phyloP scores from a whole-genome alignment of 1,140 invertebrate genomes.

The Drosophila insularis region DNA sequence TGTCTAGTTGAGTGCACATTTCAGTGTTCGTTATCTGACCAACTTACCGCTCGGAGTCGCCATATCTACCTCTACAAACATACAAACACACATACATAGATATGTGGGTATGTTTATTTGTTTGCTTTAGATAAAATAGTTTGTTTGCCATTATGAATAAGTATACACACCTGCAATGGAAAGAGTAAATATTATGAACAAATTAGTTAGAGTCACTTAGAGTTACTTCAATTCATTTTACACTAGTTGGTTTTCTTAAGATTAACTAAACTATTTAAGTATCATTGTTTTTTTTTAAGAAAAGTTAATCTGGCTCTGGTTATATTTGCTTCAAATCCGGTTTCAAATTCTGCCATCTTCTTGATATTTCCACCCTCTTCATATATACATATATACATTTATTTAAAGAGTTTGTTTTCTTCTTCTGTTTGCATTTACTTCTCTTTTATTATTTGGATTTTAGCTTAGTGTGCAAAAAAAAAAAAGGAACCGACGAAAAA shows the following conservation, averaged over 20 bases:
- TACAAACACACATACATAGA: slow-evolving; percentile 14
- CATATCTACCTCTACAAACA: slow-evolving; percentile 18
- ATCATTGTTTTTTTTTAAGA: not conserved
- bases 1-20: slow-evolving; percentile 37
- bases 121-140: slow-evolving; percentile 35
- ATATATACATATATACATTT: slow-evolving; percentile 10
- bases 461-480: slow-evolving; percentile 63
- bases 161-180: slow-evolving; percentile 65
- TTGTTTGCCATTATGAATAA: slow-evolving; percentile 27
- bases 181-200: slow-evolving; percentile 43
- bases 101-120: slow-evolving; percentile 1
- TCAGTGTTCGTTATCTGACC: slow-evolving; percentile 28
- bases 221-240: not conserved
- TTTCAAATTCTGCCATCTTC: not conserved
- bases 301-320: not conserved
- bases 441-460: slow-evolving; percentile 59
- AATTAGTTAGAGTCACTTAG: slow-evolving; percentile 47
- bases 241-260: not conserved
- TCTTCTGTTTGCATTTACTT: slow-evolving; percentile 66
- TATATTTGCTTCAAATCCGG: not conserved
- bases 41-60: slow-evolving; percentile 39
- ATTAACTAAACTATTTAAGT: not conserved
- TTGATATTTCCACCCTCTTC: not conserved
- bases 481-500: slow-evolving; percentile 42
- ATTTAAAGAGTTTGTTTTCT: slow-evolving; percentile 45